Percentiles rank a stretch among this genome's conserved stretches.
Conservation (phyloP, 1,140 invertebrate genomes). For the Achroia grisella region DNA sequence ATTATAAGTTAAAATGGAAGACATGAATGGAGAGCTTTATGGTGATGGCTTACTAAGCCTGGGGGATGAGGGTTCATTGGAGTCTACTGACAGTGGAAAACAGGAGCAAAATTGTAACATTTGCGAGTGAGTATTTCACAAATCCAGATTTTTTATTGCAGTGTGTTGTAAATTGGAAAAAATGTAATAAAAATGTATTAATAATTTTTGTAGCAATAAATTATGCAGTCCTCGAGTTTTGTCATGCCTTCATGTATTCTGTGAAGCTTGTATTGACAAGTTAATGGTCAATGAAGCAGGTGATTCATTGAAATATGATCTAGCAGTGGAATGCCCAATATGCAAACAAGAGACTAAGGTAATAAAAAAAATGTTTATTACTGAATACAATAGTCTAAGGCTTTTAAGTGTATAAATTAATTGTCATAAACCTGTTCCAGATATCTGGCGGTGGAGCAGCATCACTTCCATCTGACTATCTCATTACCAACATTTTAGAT, state of each 20-base stretch:
- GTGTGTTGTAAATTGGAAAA: background rate
- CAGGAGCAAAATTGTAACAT: constrained; percentile 73
- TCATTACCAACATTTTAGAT: constrained; percentile 89
- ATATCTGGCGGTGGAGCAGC: constrained; percentile 81
- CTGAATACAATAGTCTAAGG: background rate
- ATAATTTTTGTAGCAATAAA: constrained; percentile 77
- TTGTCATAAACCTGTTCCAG: constrained; percentile 40
- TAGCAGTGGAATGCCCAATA: constrained; percentile 80
- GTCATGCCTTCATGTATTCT: constrained; percentile 94
- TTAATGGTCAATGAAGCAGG: constrained; percentile 81
- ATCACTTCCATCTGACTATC: constrained; percentile 87
- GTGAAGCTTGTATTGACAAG: constrained; percentile 90
- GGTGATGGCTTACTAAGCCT: constrained; percentile 67
- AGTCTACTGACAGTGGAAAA: constrained; percentile 66
- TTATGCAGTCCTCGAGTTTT: constrained; percentile 88
- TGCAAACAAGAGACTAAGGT: constrained; percentile 90
- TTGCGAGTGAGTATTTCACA: constrained; percentile 67
- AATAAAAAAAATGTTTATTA: constrained; percentile 10
- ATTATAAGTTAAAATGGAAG: constrained; percentile 71
- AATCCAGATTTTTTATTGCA: constrained; percentile 1
- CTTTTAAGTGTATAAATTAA: constrained; percentile 6
- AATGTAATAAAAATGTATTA: constrained; percentile 1
- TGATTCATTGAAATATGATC: constrained; percentile 75
- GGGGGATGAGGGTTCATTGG: constrained; percentile 69
- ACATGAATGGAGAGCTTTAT: constrained; percentile 71